These are phyloP conservation scores for Smittia aterrima DNA, from an alignment of 2,888 invertebrate genomes.

Conservation along the genomic window DNA sequence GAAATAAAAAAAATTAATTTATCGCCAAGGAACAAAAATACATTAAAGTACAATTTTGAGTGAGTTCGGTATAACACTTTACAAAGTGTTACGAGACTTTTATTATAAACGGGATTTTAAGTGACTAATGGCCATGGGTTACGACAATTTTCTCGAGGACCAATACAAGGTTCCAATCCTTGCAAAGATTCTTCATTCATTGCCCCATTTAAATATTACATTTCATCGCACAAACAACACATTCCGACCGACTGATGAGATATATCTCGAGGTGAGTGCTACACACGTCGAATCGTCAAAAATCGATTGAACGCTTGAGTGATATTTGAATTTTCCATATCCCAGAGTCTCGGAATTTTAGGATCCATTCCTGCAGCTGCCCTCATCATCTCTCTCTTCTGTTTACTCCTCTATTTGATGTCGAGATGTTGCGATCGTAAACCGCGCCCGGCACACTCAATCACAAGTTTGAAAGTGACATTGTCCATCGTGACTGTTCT, in stretches of 20 bases:
- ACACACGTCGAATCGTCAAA: background rate
- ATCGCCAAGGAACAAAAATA: background rate
- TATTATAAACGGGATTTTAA: background rate
- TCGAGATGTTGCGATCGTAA: constrained; percentile 94
- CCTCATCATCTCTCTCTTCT: constrained; percentile 84
- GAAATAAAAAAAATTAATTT: background rate
- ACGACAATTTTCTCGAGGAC: constrained; percentile 56
- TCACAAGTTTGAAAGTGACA: constrained; percentile 80
- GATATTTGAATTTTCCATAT: background rate
- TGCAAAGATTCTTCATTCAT: constrained; percentile 80
- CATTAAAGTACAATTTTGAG: background rate
- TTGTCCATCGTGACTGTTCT: constrained; percentile 79
- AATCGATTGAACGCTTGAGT: background rate
- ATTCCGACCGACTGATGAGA: constrained; percentile 83
- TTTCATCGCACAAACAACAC: constrained; percentile 87
- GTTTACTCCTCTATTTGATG: constrained; percentile 87
- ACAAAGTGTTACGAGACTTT: background rate
- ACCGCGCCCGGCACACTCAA: constrained; percentile 82
- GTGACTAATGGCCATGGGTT: constrained; percentile 24
- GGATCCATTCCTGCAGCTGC: constrained; percentile 92
- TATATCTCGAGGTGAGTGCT: constrained; percentile 79
- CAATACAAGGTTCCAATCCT: constrained; percentile 80
- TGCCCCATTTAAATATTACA: constrained; percentile 91
- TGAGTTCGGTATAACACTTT: background rate
- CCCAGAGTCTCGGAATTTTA: constrained; percentile 86